Conservation (phyloP, 64 coral and sea anemone genomes). For the Porites australiensis region DNA sequence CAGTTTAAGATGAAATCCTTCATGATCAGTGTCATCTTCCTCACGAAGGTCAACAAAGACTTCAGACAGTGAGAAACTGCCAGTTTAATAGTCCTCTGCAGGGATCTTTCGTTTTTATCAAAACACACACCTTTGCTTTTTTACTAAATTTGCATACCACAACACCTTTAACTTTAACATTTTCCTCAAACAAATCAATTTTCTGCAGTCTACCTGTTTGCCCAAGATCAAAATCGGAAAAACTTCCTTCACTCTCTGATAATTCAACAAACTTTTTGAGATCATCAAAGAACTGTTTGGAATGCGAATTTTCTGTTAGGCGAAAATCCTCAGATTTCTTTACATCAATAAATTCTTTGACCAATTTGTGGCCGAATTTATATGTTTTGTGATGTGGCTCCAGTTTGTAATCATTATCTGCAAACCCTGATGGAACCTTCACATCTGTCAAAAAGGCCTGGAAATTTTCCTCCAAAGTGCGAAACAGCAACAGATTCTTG, state of each 20-base stretch:
- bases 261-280: background rate
- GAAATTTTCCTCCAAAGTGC: background rate
- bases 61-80: background rate
- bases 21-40: background rate
- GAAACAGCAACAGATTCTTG: background rate
- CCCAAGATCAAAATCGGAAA: background rate
- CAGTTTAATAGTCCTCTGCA: too few relatives aligned
- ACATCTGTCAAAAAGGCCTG: background rate
- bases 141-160: constrained; percentile 8
- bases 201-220: too few relatives aligned
- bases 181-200: constrained; percentile 15
- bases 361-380: background rate
- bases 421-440: background rate
- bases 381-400: background rate
- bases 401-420: background rate
- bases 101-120: too few relatives aligned
- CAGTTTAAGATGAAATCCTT: constrained; percentile 6
- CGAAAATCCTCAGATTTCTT: background rate
- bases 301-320: background rate
- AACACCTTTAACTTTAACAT: constrained; percentile 2
- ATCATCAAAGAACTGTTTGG: background rate
- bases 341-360: background rate
- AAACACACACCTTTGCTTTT: background rate
- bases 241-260: background rate
- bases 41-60: background rate